A percentile compares a stretch with the other conserved stretches of the same genome.
phyloP scores from a whole-genome alignment of 2,797 vertebrate species.

The Microctenopoma steveboyesi region DNA sequence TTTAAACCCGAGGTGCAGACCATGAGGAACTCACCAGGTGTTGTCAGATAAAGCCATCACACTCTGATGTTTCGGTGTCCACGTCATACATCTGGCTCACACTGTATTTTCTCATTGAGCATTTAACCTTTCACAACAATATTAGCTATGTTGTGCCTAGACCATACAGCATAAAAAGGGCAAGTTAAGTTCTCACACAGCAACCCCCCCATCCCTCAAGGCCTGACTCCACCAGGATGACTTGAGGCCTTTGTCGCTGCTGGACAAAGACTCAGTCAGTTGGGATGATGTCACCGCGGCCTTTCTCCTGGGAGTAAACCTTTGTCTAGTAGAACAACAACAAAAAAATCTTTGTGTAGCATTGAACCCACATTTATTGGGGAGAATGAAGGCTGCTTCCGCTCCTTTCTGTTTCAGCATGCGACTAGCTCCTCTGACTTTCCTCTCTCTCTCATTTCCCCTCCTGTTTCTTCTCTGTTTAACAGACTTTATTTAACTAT shows the following conservation, averaged over 20 bases:
- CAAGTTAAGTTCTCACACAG: conserved; percentile 66
- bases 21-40: conserved; percentile 15
- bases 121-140: conserved; percentile 68
- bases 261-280: conserved; percentile 87
- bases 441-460: conserved; percentile 46
- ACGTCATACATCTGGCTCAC: conserved; percentile 43
- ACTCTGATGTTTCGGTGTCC: conserved; percentile 5
- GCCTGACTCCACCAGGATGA: conserved; percentile 79
- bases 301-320: conserved; percentile 87
- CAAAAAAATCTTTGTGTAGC: conserved; percentile 88
- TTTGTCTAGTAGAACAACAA: conserved; percentile 86
- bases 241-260: conserved; percentile 82
- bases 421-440: conserved; percentile 74
- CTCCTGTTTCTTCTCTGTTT: conserved; percentile 28
- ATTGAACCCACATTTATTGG: conserved; percentile 80
- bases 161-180: conserved; percentile 62
- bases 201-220: conserved; percentile 30
- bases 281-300: conserved; percentile 86
- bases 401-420: conserved; percentile 80
- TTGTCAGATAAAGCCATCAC: conserved; percentile 41
- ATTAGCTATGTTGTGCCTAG: conserved; percentile 64
- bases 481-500: conserved; percentile 28
- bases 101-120: conserved; percentile 40
- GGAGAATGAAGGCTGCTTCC: conserved; percentile 76
- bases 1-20: conserved; percentile 7